Conservation (phyloP, 2,888 invertebrate species). For the Xestia ashworthii region DNA sequence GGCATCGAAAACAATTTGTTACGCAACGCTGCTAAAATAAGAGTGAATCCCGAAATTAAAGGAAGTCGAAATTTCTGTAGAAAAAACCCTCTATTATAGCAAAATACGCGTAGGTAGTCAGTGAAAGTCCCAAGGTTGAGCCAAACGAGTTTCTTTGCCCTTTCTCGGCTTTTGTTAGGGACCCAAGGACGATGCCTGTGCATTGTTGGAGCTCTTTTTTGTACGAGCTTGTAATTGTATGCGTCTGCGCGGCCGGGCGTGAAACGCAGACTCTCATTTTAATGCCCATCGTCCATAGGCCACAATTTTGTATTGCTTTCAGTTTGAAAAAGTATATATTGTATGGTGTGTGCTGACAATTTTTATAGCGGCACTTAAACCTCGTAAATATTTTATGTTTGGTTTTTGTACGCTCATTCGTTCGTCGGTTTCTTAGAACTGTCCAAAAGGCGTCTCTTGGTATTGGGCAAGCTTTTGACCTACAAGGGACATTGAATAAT, state of each 20-base stretch:
- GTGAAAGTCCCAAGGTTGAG: constrained; percentile 89
- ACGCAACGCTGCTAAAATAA: constrained; percentile 20
- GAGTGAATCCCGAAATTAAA: constrained; percentile 42
- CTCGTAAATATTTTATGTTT: constrained; percentile 74
- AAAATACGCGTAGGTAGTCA: constrained; percentile 86
- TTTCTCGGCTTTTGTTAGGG: constrained; percentile 90
- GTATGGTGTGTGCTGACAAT: constrained; percentile 65
- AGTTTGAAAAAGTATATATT: constrained; percentile 61
- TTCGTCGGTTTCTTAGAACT: constrained; percentile 68
- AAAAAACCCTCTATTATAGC: constrained; percentile 65
- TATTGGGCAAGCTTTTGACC: constrained; percentile 52
- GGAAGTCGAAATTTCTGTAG: constrained; percentile 51
- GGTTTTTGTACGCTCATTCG: constrained; percentile 65
- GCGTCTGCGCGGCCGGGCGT: constrained; percentile 86
- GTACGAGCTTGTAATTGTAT: constrained; percentile 86
- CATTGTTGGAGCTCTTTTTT: constrained; percentile 88
- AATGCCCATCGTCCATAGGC: constrained; percentile 76
- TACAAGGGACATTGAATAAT: constrained; percentile 50
- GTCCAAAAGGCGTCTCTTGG: constrained; percentile 37
- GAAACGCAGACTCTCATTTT: constrained; percentile 80
- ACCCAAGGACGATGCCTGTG: constrained; percentile 86
- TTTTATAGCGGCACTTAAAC: constrained; percentile 76
- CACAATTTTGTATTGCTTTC: constrained; percentile 70
- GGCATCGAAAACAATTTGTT: constrained; percentile 4
- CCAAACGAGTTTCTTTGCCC: constrained; percentile 89